Conservation (phyloP, 2,888 invertebrate genomes). For the Gortyna flavago region DNA sequence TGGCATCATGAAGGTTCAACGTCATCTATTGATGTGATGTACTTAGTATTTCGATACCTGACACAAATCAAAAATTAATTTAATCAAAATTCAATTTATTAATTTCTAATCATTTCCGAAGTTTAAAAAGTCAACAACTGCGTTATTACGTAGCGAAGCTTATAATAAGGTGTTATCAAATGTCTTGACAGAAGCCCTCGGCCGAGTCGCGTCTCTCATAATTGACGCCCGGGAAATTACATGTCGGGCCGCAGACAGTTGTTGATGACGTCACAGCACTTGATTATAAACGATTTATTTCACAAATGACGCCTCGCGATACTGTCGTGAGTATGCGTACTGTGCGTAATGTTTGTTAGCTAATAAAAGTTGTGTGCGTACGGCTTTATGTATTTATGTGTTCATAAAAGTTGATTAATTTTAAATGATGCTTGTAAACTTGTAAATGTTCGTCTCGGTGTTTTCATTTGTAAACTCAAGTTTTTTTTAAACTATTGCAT, state of each 20-base stretch:
- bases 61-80: constrained; percentile 20
- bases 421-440: constrained; percentile 7
- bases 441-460: not conserved
- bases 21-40: not conserved
- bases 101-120: constrained; percentile 41
- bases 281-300: constrained; percentile 90
- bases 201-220: constrained; percentile 84
- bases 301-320: constrained; percentile 76
- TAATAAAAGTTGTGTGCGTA: constrained; percentile 55
- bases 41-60: not conserved
- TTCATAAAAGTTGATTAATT: constrained; percentile 16
- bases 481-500: constrained; percentile 1
- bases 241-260: constrained; percentile 88
- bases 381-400: constrained; percentile 15
- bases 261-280: constrained; percentile 88
- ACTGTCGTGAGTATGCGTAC: constrained; percentile 59
- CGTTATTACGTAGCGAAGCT: constrained; percentile 64
- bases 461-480: not conserved
- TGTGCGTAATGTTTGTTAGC: constrained; percentile 62
- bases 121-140: constrained; percentile 55
- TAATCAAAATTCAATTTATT: constrained; percentile 34
- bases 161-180: constrained; percentile 84
- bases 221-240: constrained; percentile 90
- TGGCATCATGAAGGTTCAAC: not conserved
- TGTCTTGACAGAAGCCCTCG: constrained; percentile 82